A percentile compares a stretch with the other conserved stretches of the same genome.
Evolutionary conservation across 2,888 invertebrate genomes (phyloP).

Genomic region (Ceratothoa steindachneri): DNA sequence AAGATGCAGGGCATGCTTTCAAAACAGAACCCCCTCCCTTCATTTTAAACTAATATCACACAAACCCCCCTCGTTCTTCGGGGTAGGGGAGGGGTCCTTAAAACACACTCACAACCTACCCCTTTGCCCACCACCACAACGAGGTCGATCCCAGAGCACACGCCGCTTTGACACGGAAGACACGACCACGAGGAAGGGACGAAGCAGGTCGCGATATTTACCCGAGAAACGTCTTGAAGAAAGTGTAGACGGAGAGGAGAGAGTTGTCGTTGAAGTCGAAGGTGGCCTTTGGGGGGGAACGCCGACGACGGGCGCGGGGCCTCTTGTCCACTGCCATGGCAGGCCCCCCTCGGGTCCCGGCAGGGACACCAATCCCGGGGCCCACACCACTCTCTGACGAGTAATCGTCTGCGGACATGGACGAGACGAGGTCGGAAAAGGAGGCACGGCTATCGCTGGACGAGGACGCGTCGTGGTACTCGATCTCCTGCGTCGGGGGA

Average conservation of each 20-base stretch:
- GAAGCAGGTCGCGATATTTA: slow-evolving; percentile 6
- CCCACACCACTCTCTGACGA: background rate
- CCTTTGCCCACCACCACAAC: too few relatives aligned
- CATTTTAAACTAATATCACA: too few relatives aligned
- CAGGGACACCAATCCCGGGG: background rate
- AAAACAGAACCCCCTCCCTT: too few relatives aligned
- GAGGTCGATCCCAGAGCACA: too few relatives aligned
- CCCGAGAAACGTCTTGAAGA: slow-evolving; percentile 41
- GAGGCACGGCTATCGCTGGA: slow-evolving; percentile 1
- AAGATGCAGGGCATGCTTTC: too few relatives aligned
- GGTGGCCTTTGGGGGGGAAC: slow-evolving; percentile 38
- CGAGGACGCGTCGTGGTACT: slow-evolving; percentile 1
- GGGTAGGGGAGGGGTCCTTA: too few relatives aligned
- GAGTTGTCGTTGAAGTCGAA: slow-evolving; percentile 45
- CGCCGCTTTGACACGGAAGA: too few relatives aligned
- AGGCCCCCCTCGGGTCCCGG: background rate
- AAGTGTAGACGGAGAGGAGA: slow-evolving; percentile 38
- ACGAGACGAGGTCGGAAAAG: background rate
- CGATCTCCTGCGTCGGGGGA: background rate
- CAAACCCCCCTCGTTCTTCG: too few relatives aligned
- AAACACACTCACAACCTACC: too few relatives aligned
- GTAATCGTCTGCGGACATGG: background rate
- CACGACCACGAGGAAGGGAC: too few relatives aligned
- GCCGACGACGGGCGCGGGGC: slow-evolving; percentile 16
- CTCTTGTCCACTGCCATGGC: background rate